Conservation (phyloP, 1,140 invertebrate species). For the Drosophila albomicans region DNA sequence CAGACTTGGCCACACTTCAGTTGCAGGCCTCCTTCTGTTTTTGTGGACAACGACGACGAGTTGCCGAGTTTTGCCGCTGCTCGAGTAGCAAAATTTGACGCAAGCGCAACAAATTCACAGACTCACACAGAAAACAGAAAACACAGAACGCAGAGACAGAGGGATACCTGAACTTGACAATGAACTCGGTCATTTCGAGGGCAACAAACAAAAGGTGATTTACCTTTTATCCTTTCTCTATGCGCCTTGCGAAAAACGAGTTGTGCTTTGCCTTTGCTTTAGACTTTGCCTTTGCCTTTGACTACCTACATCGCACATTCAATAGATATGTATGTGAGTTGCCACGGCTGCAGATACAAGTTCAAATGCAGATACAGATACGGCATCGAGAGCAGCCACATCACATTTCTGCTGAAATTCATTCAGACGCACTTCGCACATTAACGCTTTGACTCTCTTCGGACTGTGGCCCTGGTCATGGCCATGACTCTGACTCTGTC, state of each 20-base stretch:
- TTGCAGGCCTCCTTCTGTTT: slow-evolving; percentile 39
- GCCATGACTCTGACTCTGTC: no score
- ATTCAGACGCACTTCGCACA: slow-evolving; percentile 82
- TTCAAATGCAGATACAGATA: slow-evolving; percentile 31
- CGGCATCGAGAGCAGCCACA: slow-evolving; percentile 10
- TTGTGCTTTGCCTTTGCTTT: slow-evolving; percentile 10
- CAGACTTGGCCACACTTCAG: slow-evolving; percentile 63
- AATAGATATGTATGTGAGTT: slow-evolving; percentile 19
- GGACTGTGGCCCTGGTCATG: background rate
- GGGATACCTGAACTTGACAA: slow-evolving; percentile 57
- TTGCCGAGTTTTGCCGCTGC: slow-evolving; percentile 3
- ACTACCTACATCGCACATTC: slow-evolving; percentile 26
- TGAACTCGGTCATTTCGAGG: slow-evolving; percentile 58
- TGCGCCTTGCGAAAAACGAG: slow-evolving; percentile 51
- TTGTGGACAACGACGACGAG: background rate
- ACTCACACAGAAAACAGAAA: slow-evolving; percentile 21
- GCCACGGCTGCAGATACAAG: slow-evolving; percentile 28
- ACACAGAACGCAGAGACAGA: slow-evolving; percentile 18
- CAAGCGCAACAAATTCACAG: slow-evolving; percentile 71
- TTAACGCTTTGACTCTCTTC: slow-evolving; percentile 60
- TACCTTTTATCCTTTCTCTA: slow-evolving; percentile 57
- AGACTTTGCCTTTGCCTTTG: background rate
- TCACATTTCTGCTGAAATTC: slow-evolving; percentile 71
- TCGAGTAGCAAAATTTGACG: slow-evolving; percentile 68
- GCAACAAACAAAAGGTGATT: slow-evolving; percentile 60